Percentiles rank a stretch among this genome's conserved stretches.
Evolutionary conservation across 2,113 vertebrate species (phyloP).

Genomic region (Aix galericulata): DNA sequence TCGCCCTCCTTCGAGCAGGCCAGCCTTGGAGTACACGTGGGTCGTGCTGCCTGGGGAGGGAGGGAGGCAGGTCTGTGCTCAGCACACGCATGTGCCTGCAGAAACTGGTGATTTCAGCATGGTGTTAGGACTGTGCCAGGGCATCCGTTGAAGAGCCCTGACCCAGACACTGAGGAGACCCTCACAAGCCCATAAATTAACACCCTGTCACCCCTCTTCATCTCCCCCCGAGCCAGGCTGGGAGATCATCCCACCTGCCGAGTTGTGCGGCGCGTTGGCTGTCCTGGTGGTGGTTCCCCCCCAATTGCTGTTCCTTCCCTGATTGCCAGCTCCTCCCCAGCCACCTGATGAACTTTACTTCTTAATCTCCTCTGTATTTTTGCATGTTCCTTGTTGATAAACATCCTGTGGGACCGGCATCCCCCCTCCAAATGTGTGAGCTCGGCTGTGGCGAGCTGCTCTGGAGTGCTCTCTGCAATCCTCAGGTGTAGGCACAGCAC

Average conservation of each 20-base stretch:
- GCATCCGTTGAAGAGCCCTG: no score
- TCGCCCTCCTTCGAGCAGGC: not conserved
- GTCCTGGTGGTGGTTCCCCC: not conserved
- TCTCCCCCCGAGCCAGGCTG: no score
- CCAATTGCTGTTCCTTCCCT: fast-evolving
- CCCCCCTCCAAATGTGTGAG: not conserved
- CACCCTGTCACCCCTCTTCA: not conserved
- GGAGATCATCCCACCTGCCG: fast-evolving
- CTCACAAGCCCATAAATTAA: not conserved
- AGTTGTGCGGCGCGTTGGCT: fast-evolving
- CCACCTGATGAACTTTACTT: not conserved
- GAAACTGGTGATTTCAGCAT: not conserved
- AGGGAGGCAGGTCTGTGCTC: not conserved
- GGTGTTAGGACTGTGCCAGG: not conserved
- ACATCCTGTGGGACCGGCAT: fast-evolving
- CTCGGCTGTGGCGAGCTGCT: not conserved
- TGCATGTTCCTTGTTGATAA: not conserved
- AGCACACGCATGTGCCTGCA: no score
- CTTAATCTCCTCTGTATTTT: not conserved
- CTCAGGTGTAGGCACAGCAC: not conserved
- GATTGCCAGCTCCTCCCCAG: not conserved
- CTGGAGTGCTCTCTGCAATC: fast-evolving
- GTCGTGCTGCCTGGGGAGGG: not conserved
- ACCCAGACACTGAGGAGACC: fast-evolving
- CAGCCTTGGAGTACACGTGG: not conserved